These are phyloP conservation scores for Cryptus armator DNA, from an alignment of 2,888 invertebrate species.

Conservation along the genomic window DNA sequence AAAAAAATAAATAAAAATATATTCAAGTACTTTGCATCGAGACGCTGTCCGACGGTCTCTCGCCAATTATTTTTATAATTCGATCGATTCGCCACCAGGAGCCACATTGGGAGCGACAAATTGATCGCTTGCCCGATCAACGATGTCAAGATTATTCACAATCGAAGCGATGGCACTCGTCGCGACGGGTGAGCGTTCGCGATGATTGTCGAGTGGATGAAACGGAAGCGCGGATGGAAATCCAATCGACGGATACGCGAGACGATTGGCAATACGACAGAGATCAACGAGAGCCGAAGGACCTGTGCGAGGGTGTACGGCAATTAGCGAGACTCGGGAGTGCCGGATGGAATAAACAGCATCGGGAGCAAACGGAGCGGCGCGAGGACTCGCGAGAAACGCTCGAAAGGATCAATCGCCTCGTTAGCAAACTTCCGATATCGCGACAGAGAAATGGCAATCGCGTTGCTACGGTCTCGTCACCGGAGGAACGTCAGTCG, in stretches of 20 bases:
- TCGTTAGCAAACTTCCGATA: slow-evolving; percentile 66
- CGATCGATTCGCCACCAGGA: slow-evolving; percentile 29
- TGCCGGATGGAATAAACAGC: slow-evolving; percentile 46
- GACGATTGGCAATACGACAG: slow-evolving; percentile 63
- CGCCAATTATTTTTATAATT: neutral
- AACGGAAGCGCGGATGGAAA: slow-evolving; percentile 53
- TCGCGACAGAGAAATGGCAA: slow-evolving; percentile 21
- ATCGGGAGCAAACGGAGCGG: slow-evolving; percentile 58
- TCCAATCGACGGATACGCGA: slow-evolving; percentile 42
- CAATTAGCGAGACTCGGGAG: slow-evolving; percentile 51
- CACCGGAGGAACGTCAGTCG: slow-evolving; percentile 17
- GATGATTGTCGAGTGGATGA: slow-evolving; percentile 37
- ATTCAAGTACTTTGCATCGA: neutral
- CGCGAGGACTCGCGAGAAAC: slow-evolving; percentile 23
- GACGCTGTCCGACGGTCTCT: too few species aligned
- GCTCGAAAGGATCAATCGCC: slow-evolving; percentile 53
- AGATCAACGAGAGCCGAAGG: slow-evolving; percentile 63
- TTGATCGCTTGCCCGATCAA: slow-evolving; percentile 22
- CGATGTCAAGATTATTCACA: slow-evolving; percentile 14
- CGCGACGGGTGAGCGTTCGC: slow-evolving; percentile 24
- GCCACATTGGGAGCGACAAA: slow-evolving; percentile 51
- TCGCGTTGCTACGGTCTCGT: neutral
- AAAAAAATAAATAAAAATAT: too few species aligned
- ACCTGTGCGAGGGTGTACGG: slow-evolving; percentile 58
- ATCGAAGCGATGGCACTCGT: slow-evolving; percentile 32